These are phyloP conservation scores for Acanthochromis polyacanthus DNA, from an alignment of 2,113 vertebrate species.

Conservation along the genomic window DNA sequence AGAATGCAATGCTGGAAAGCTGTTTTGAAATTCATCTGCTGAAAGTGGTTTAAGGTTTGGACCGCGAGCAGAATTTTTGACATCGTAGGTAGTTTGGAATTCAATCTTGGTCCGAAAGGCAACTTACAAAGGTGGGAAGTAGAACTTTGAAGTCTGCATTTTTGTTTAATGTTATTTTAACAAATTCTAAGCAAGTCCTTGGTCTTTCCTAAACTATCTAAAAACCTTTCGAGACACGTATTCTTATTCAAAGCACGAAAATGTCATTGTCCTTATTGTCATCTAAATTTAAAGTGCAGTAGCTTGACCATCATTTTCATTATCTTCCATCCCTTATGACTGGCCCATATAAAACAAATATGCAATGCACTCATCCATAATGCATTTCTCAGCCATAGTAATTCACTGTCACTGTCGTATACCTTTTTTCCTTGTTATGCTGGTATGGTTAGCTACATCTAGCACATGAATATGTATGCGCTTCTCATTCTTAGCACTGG, in stretches of 20 bases:
- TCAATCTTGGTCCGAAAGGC: background rate
- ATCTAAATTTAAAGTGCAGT: no score
- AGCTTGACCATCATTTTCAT: background rate
- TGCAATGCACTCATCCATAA: slow-evolving; percentile 32
- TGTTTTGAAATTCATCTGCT: no score
- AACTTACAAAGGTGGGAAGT: background rate
- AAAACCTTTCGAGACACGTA: no score
- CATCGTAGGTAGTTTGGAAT: background rate
- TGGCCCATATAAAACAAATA: slow-evolving; percentile 2
- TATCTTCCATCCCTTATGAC: slow-evolving; percentile 2
- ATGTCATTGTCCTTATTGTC: no score
- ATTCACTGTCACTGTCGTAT: slow-evolving; percentile 3
- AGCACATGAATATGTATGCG: slow-evolving; percentile 65
- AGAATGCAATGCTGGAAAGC: no score
- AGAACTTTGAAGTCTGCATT: background rate
- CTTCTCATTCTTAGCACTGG: slow-evolving; percentile 37
- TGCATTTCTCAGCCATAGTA: slow-evolving; percentile 34
- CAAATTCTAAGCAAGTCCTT: no score
- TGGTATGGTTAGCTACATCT: slow-evolving; percentile 33
- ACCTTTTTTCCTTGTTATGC: slow-evolving; percentile 45
- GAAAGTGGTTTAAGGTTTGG: background rate
- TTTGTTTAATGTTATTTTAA: background rate
- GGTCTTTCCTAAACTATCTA: no score
- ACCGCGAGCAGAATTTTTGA: background rate
- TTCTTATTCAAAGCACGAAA: no score